These are phyloP conservation scores for Thermophis baileyi DNA, from an alignment of 2,113 vertebrate genomes.

Conservation along the genomic window DNA sequence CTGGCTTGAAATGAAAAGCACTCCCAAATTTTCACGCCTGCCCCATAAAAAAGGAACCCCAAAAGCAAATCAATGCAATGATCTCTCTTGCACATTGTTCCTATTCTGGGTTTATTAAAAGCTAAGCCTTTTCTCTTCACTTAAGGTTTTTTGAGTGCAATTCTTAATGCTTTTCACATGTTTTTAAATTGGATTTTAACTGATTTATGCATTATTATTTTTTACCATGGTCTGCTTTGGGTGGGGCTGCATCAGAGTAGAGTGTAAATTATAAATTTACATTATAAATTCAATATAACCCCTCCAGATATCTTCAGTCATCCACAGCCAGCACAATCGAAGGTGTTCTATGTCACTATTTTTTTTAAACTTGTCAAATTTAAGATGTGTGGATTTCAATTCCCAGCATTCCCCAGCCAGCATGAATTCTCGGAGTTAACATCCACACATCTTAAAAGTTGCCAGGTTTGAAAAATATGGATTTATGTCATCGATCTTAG, in stretches of 20 bases:
- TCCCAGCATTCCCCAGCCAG: background rate
- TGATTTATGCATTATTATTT: background rate
- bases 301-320: background rate
- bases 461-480: background rate
- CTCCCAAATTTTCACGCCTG: background rate
- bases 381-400: background rate
- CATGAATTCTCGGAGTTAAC: background rate
- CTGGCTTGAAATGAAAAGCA: background rate
- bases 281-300: background rate
- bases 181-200: background rate
- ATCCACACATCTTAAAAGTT: background rate
- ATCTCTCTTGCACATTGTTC: background rate
- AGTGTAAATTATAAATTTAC: background rate
- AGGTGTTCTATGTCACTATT: background rate
- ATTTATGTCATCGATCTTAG: background rate
- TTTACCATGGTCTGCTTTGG: background rate
- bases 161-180: background rate
- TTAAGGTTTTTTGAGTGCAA: background rate
- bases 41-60: background rate
- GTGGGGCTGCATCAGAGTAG: background rate
- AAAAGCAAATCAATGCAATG: background rate
- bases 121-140: background rate
- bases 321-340: background rate
- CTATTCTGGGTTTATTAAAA: background rate
- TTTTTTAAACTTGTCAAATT: background rate